phyloP scores from a whole-genome alignment of 2,888 invertebrate species.

The Drosophila affinis region DNA sequence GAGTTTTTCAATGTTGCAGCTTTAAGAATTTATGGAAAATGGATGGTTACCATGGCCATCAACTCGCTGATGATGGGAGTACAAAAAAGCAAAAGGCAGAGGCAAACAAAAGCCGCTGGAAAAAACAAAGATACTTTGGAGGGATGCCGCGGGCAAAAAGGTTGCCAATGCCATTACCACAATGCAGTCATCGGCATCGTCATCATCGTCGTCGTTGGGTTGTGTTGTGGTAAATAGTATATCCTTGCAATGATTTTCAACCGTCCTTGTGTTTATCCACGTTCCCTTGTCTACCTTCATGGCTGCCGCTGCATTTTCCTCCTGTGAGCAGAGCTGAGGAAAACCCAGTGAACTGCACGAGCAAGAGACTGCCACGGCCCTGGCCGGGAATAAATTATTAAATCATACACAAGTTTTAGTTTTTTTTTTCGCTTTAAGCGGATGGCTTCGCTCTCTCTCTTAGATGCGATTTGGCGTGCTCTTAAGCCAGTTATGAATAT shows the following conservation, averaged over 20 bases:
- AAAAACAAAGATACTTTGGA: conserved; percentile 29
- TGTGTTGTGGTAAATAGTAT: conserved; percentile 53
- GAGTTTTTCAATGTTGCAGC: conserved; percentile 62
- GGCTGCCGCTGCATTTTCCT: not conserved
- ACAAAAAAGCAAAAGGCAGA: conserved; percentile 6
- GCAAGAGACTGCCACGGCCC: conserved; percentile 57
- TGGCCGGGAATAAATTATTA: conserved; percentile 75
- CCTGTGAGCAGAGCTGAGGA: conserved; percentile 21
- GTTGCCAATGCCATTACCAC: conserved; percentile 76
- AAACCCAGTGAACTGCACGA: conserved; percentile 61
- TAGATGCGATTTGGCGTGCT: not conserved
- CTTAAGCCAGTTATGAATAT: conserved; percentile 66
- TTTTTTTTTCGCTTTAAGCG: conserved; percentile 34
- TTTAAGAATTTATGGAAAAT: conserved; percentile 73
- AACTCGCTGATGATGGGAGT: conserved; percentile 29
- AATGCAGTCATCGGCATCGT: conserved; percentile 42
- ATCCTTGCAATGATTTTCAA: conserved; percentile 73
- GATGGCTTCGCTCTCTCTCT: not conserved
- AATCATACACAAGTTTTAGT: conserved; percentile 67
- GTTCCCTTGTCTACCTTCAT: conserved; percentile 25
- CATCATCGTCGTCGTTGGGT: conserved; percentile 31
- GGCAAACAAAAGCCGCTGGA: conserved; percentile 33
- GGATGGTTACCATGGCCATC: conserved; percentile 62
- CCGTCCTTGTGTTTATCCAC: conserved; percentile 67
- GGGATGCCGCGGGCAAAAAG: conserved; percentile 38